Base-by-base conservation (phyloP, 2,888 invertebrate genomes). In the Gastracanthus pulcherrimus region DNA sequence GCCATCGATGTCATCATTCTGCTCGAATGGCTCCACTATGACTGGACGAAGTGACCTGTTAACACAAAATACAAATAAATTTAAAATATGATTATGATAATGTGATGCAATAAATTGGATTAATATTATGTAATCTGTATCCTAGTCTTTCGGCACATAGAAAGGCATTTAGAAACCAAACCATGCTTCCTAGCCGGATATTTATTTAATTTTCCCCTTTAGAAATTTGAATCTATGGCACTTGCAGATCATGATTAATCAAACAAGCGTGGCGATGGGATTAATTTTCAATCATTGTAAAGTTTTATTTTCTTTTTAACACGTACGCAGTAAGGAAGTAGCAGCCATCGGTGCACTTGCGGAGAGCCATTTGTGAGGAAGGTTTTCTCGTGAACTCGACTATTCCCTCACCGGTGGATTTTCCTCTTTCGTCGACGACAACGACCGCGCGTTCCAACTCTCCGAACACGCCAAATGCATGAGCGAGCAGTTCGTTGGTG, bases 341-440 rank as follows among this genome's bases (percentile, higher is more conserved):
- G 90, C 99, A 98, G 85, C 97, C 97, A 74, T 99, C 98, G 23
- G 94, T 94, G 90, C 99, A 98, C 89, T 97, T 95, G 81, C 97
- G 95, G 62, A 99, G 93, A 4, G 99, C 99, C 81, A 96, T 94
- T 87, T 96, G 93, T 2, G 99, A 98, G 84, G 96, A 96, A 19
- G 97, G 97, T 92, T 99, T 99, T 66, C 98, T 94, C 0, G 96
- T 95, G 92, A 96, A 99, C 90, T 99, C 99, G n/a, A 99, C 96
- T 81, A 99, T 96, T 38, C 99, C 99, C 92, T 99, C 99, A 5
- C 98, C 98, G 29, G 96, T 95, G n/a, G 98, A 95, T 91, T 98
- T 97, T 76, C 99, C 99, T 89, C 98, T 95, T 88, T 99, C 99
- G 91, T 99, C 99, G 31, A 98, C 98, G 87, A 96, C 95, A 0